phyloP scores from a whole-genome alignment of 2,888 invertebrate genomes.

The Tipula helvola region DNA sequence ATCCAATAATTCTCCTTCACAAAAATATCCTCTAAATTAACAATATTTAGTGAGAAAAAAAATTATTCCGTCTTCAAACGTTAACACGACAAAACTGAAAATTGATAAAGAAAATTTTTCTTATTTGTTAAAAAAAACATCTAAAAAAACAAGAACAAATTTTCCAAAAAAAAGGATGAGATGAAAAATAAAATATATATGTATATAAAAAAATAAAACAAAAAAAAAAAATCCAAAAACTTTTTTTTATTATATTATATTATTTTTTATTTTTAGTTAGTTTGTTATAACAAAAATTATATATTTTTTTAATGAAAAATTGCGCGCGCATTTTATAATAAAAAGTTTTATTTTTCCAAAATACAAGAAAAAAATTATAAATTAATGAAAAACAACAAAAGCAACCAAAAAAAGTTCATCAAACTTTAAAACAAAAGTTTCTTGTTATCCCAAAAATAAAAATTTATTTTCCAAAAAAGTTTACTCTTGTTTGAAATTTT shows the following conservation, averaged over 20 bases:
- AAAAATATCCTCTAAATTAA: background rate
- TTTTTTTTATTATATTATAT: conserved; percentile 5
- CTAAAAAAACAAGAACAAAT: background rate
- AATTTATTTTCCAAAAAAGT: background rate
- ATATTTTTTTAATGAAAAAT: conserved; percentile 8
- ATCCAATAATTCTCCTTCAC: background rate
- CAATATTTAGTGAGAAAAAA: background rate
- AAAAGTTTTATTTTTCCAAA: background rate
- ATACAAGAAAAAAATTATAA: conserved; percentile 8
- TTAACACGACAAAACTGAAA: conserved; percentile 9
- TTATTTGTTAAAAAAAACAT: conserved; percentile 7
- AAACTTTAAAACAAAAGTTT: conserved; percentile 10
- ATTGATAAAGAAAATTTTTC: conserved; percentile 9
- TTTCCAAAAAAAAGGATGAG: conserved; percentile 8
- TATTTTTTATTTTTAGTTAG: background rate
- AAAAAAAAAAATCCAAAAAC: conserved; percentile 4
- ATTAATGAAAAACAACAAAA: background rate
- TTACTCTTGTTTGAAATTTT: background rate
- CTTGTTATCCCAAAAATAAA: background rate
- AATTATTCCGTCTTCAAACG: conserved; percentile 6
- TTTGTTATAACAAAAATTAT: background rate
- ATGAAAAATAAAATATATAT: background rate
- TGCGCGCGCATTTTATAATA: conserved; percentile 9
- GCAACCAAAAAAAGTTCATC: conserved; percentile 8
- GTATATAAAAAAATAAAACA: background rate